Conservation (phyloP, 2,888 invertebrate genomes). For the Agelastica alni region DNA sequence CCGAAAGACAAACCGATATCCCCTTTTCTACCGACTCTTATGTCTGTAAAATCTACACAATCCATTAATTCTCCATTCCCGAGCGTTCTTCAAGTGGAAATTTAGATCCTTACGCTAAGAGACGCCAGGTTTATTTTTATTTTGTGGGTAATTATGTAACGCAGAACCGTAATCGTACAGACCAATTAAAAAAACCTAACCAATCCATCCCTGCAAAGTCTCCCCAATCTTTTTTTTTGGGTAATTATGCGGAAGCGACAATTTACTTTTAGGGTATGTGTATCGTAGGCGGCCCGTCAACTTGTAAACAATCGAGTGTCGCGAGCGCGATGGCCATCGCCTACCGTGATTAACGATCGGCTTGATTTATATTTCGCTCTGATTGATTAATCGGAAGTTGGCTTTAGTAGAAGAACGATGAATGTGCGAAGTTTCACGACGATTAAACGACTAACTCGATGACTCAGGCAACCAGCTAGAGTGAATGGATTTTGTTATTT, state of each 20-base stretch:
- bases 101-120: constrained; percentile 14
- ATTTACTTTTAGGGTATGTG: constrained; percentile 28
- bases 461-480: too few species aligned
- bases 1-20: constrained; percentile 13
- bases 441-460: constrained; percentile 8
- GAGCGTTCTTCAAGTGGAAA: constrained; percentile 22
- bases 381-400: constrained; percentile 36
- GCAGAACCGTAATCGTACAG: too few species aligned
- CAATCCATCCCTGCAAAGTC: background rate
- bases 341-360: constrained; percentile 51
- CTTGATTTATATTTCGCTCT: constrained; percentile 48
- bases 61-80: constrained; percentile 27
- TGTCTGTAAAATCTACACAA: constrained; percentile 22
- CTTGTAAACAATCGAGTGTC: constrained; percentile 41
- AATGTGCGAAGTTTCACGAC: constrained; percentile 8
- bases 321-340: constrained; percentile 21
- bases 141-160: too few species aligned
- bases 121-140: too few species aligned
- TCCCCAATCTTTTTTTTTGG: constrained; percentile 17
- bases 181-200: too few species aligned
- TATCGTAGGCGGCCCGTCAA: constrained; percentile 27
- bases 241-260: constrained; percentile 26
- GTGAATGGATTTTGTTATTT: too few species aligned
- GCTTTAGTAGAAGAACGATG: constrained; percentile 2
- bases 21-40: background rate